Percentiles rank a stretch among this genome's conserved stretches.
Evolutionary conservation across 2,797 vertebrate genomes (phyloP).

Genomic region (Halcyon smyrnensis): DNA sequence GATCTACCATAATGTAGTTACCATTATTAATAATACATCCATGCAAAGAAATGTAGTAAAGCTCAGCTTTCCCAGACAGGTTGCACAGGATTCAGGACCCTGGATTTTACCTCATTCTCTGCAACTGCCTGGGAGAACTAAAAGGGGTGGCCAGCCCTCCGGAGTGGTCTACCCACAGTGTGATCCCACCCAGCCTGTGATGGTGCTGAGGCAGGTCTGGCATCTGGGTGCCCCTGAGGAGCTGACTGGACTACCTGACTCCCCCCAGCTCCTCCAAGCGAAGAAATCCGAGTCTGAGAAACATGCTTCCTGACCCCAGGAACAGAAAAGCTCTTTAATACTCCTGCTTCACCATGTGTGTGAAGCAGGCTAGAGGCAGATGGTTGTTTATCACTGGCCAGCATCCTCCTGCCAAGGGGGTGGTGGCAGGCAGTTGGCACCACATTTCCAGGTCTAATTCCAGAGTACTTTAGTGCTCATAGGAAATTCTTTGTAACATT

Average conservation of each 20-base stretch:
- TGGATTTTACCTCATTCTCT: neutral
- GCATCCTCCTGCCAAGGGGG: neutral
- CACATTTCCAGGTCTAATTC: conserved; percentile 42
- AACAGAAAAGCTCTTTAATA: neutral
- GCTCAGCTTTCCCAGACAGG: neutral
- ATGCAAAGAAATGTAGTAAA: neutral
- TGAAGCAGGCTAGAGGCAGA: neutral
- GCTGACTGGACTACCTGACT: neutral
- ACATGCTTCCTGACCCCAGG: accelerated
- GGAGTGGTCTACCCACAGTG: accelerated
- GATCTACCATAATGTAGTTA: neutral
- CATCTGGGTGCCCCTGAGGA: neutral
- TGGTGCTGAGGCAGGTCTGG: neutral
- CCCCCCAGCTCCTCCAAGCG: accelerated
- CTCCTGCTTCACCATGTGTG: accelerated
- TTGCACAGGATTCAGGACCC: neutral
- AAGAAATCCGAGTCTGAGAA: neutral
- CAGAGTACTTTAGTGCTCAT: conserved; percentile 22
- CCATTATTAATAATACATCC: neutral
- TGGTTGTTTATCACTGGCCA: neutral
- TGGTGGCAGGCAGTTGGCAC: neutral
- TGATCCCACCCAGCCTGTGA: accelerated
- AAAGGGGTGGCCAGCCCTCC: accelerated
- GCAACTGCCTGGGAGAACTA: accelerated
- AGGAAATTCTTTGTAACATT: conserved; percentile 55